Evolutionary conservation across 2,113 vertebrate genomes (phyloP).

Genomic region (Vidua macroura): DNA sequence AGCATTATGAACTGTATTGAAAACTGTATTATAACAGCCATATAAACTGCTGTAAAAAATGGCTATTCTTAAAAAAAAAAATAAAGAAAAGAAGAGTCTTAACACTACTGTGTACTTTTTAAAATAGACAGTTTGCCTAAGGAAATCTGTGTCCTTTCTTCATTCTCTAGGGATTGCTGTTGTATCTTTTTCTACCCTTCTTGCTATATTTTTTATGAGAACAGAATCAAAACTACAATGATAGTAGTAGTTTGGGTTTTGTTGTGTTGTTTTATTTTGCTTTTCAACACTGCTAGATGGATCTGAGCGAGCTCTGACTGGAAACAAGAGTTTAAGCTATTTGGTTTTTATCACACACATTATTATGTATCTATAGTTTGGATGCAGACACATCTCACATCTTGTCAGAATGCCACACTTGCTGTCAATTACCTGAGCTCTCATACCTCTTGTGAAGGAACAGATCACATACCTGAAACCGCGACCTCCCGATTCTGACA

Average conservation of each 20-base stretch:
- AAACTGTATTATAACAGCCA: neutral
- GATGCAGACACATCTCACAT: neutral
- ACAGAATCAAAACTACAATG: neutral
- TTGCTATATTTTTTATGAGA: neutral
- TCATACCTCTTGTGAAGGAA: neutral
- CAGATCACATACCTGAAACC: neutral
- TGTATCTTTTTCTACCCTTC: neutral
- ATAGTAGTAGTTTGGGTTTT: neutral
- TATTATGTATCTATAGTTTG: neutral
- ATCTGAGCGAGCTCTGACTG: neutral
- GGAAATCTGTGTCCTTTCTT: neutral
- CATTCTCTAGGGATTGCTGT: neutral
- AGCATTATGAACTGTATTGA: neutral
- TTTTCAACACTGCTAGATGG: neutral
- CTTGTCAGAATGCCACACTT: neutral
- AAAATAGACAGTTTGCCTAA: neutral
- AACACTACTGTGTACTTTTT: neutral
- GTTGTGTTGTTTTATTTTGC: neutral
- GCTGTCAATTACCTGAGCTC: neutral
- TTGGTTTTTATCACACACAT: neutral
- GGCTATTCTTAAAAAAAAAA: neutral
- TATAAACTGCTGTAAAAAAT: neutral
- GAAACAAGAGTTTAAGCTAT: slow-evolving; percentile 21
- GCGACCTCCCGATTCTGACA: neutral
- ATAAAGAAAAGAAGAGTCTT: neutral